Evolutionary conservation across 1,140 invertebrate species (phyloP).

Genomic region (Planococcus citri): DNA sequence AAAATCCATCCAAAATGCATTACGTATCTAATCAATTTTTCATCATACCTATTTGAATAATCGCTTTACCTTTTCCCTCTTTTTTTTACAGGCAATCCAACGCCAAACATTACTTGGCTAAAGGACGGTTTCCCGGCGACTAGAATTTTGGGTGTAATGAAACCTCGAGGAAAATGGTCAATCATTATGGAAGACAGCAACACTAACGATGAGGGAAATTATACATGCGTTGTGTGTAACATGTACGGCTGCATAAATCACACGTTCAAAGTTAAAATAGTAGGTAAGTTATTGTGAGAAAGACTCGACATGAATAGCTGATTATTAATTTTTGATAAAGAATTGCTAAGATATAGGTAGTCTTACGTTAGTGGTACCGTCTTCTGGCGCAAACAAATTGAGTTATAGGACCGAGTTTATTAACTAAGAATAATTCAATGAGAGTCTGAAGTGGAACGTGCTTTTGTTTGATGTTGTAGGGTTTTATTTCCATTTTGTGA

Average conservation of each 20-base stretch:
- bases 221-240: slow-evolving; percentile 76
- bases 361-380: too few species aligned
- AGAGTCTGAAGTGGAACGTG: neutral
- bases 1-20: neutral
- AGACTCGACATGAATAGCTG: neutral
- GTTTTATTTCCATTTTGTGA: too few species aligned
- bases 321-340: neutral
- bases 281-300: slow-evolving; percentile 45
- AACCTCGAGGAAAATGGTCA: slow-evolving; percentile 50
- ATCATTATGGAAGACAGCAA: slow-evolving; percentile 60
- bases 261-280: slow-evolving; percentile 55
- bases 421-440: neutral
- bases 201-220: slow-evolving; percentile 64
- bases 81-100: slow-evolving; percentile 46
- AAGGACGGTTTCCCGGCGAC: slow-evolving; percentile 52
- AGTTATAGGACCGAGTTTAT: neutral
- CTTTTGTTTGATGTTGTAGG: too few species aligned
- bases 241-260: slow-evolving; percentile 58
- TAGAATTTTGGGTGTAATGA: slow-evolving; percentile 44
- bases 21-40: neutral
- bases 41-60: too few species aligned
- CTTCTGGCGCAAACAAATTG: neutral
- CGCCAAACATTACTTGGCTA: slow-evolving; percentile 64
- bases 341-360: too few species aligned
- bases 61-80: too few species aligned